Percentiles rank a stretch among this genome's conserved stretches.
These are phyloP conservation scores for Lontra canadensis DNA, from an alignment of 2,113 vertebrate species.

Conservation along the genomic window DNA sequence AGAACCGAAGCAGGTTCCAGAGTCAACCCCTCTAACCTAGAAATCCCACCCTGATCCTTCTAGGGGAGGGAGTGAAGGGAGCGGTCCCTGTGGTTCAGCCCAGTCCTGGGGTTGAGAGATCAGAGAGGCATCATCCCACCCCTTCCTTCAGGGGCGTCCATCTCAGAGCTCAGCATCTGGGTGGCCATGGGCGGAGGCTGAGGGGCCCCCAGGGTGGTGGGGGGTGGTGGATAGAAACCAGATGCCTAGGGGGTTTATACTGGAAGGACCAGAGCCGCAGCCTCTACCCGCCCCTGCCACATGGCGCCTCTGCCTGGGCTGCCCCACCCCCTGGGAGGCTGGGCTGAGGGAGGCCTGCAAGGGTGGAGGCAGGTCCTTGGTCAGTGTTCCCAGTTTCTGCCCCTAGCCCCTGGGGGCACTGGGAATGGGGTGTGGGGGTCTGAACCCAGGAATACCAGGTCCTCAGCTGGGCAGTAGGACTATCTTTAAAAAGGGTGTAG, in stretches of 20 bases:
- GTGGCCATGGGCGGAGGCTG: constrained; percentile 81
- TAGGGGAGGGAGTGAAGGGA: constrained; percentile 36
- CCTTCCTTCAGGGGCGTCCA: constrained; percentile 72
- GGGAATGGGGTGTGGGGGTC: background rate
- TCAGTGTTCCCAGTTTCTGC: constrained; percentile 63
- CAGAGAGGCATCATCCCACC: constrained; percentile 72
- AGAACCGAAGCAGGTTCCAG: constrained; percentile 44
- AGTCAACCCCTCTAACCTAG: constrained; percentile 51
- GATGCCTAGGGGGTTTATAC: constrained; percentile 83
- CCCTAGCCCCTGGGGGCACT: constrained; percentile 51
- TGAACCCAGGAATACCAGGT: background rate
- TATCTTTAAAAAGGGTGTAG: background rate
- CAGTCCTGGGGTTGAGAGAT: constrained; percentile 64
- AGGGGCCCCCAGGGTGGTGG: constrained; percentile 80
- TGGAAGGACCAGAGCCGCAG: constrained; percentile 82
- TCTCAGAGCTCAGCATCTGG: constrained; percentile 73
- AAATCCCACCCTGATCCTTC: constrained; percentile 62
- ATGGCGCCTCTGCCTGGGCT: constrained; percentile 77
- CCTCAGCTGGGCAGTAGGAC: background rate
- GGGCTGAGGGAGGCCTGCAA: constrained; percentile 74
- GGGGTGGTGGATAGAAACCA: constrained; percentile 81
- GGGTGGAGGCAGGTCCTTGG: constrained; percentile 74
- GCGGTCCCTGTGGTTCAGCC: constrained; percentile 68
- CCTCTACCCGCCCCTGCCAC: constrained; percentile 80
- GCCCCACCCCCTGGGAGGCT: constrained; percentile 81